These are phyloP conservation scores for Drosophila bunnanda DNA, from an alignment of 2,888 invertebrate genomes.

Conservation along the genomic window DNA sequence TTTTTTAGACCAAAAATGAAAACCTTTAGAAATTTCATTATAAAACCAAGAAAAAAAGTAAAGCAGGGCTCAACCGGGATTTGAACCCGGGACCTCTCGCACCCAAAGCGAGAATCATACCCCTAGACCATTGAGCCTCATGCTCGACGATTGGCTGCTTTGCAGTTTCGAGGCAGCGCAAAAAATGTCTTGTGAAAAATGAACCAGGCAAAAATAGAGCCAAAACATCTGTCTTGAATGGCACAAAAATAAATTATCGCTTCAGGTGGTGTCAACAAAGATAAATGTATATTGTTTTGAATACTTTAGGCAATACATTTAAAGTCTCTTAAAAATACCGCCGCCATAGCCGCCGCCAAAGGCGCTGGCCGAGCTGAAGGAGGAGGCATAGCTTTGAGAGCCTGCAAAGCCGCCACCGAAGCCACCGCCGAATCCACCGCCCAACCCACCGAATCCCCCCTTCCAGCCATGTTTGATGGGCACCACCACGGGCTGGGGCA, in stretches of 20 bases:
- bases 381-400: constrained; percentile 41
- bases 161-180: background rate
- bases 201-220: background rate
- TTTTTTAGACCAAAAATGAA: background rate
- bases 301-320: constrained; percentile 8
- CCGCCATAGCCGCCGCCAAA: constrained; percentile 52
- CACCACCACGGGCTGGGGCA: constrained; percentile 40
- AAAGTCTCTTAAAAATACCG: constrained; percentile 36
- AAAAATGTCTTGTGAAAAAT: constrained; percentile 6
- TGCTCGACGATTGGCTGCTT: background rate
- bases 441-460: constrained; percentile 59
- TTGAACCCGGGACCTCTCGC: constrained; percentile 88
- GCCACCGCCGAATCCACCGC: constrained; percentile 33
- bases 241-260: constrained; percentile 7
- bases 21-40: too few species aligned
- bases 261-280: constrained; percentile 14
- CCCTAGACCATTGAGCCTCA: constrained; percentile 88
- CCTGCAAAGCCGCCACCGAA: constrained; percentile 56
- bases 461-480: constrained; percentile 70
- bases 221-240: constrained; percentile 1
- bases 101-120: constrained; percentile 89
- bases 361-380: constrained; percentile 38
- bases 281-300: constrained; percentile 20
- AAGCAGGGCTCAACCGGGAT: constrained; percentile 87
- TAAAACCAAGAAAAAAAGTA: background rate